Percentiles rank a stretch among this genome's conserved stretches.
These are phyloP conservation scores for Triplophysa tibetana DNA, from an alignment of 2,113 vertebrate species.

Conservation along the genomic window DNA sequence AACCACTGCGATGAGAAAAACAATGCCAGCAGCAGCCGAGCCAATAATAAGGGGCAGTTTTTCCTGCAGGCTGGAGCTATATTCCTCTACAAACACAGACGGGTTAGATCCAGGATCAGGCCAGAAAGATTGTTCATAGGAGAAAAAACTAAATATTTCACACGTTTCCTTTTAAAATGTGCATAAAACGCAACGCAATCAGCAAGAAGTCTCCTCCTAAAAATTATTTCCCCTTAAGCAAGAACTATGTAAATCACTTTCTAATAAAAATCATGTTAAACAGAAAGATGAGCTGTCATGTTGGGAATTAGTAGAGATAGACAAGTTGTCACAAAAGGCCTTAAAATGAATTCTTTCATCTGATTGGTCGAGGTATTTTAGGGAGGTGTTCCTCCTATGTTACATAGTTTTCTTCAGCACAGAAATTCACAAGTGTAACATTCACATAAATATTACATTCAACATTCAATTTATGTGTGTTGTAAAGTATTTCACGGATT, in stretches of 20 bases:
- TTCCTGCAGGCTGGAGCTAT: slow-evolving; percentile 91
- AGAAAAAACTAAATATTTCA: background rate
- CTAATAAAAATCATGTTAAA: too few species aligned
- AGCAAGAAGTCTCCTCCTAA: background rate
- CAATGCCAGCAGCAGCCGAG: slow-evolving; percentile 85
- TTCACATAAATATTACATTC: background rate
- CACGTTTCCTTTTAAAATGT: background rate
- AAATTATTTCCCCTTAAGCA: background rate
- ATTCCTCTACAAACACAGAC: slow-evolving; percentile 78
- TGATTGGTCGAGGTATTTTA: too few species aligned
- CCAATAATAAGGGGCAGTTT: slow-evolving; percentile 93
- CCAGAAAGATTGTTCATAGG: background rate
- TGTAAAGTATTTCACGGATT: slow-evolving; percentile 29
- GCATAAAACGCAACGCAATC: background rate
- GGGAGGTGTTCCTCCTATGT: too few species aligned
- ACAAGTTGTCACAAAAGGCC: too few species aligned
- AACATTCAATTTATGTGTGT: slow-evolving; percentile 16
- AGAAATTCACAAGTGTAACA: background rate
- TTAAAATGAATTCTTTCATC: too few species aligned
- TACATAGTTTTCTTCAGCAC: too few species aligned
- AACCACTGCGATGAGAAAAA: slow-evolving; percentile 89
- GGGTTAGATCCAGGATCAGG: background rate
- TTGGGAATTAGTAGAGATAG: too few species aligned
- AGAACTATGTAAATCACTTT: too few species aligned
- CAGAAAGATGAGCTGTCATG: too few species aligned